These are phyloP conservation scores for Vultur gryphus DNA, from an alignment of 2,797 vertebrate species.

Conservation along the genomic window DNA sequence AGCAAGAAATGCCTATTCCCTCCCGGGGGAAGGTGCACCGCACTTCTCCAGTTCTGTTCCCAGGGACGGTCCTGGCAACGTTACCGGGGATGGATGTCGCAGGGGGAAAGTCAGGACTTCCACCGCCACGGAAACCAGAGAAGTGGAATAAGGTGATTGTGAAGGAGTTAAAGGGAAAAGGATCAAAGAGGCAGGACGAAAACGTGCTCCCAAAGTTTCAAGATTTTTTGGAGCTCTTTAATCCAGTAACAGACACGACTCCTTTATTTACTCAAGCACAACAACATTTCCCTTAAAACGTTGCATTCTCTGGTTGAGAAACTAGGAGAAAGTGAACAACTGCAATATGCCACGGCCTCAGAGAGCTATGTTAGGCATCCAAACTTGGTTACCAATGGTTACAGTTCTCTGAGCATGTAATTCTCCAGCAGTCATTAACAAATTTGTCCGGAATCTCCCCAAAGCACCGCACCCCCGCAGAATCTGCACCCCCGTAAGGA, in stretches of 20 bases:
- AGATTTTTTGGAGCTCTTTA: background rate
- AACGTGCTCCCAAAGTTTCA: background rate
- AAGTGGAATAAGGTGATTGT: background rate
- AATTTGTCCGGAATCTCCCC: background rate
- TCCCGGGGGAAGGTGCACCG: accelerated
- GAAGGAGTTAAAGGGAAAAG: background rate
- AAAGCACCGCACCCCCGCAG: accelerated
- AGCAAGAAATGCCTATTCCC: background rate
- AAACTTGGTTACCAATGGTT: accelerated
- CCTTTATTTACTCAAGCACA: background rate
- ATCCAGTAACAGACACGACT: background rate
- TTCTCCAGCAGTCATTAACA: background rate
- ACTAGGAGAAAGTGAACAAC: background rate
- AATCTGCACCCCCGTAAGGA: accelerated
- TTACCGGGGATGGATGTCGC: accelerated
- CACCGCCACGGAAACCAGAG: background rate
- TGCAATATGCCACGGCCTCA: background rate
- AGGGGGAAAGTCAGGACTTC: accelerated
- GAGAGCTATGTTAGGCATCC: background rate
- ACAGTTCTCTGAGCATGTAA: accelerated
- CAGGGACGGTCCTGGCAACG: accelerated
- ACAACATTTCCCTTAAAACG: background rate
- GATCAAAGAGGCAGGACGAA: background rate
- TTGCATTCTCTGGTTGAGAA: background rate
- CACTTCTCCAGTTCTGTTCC: background rate